Evolutionary conservation across 2,888 invertebrate species (phyloP).

Genomic region (Alviniconcha strummeri): DNA sequence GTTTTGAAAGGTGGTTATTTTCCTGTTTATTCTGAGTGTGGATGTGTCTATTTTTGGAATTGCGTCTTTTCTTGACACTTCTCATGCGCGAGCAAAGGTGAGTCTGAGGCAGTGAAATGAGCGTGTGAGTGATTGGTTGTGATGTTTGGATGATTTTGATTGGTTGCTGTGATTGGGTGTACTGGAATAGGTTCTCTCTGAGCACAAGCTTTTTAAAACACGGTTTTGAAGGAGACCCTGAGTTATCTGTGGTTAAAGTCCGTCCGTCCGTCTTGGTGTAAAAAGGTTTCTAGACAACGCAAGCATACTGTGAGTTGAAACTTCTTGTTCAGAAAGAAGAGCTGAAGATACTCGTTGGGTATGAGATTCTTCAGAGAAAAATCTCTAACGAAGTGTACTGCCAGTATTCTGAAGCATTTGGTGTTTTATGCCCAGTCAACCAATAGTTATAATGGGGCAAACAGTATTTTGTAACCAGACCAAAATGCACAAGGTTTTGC

Average conservation of each 20-base stretch:
- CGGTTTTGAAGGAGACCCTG: neutral
- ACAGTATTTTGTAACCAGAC: too few relatives aligned
- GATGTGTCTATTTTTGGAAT: neutral
- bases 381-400: neutral
- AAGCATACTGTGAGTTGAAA: neutral
- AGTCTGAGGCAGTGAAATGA: neutral
- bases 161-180: neutral
- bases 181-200: slow-evolving; percentile 6
- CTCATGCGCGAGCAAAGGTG: neutral
- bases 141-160: neutral
- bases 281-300: slow-evolving; percentile 30
- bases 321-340: neutral
- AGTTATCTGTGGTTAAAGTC: too few relatives aligned
- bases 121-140: neutral
- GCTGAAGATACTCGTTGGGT: neutral
- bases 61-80: neutral
- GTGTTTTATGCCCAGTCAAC: too few relatives aligned
- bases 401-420: too few relatives aligned
- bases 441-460: too few relatives aligned
- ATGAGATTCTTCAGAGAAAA: neutral
- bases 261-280: too few relatives aligned
- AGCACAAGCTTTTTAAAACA: slow-evolving; percentile 6
- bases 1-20: neutral
- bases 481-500: too few relatives aligned
- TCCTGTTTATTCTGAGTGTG: neutral